A percentile compares a stretch with the other conserved stretches of the same genome.
Evolutionary conservation across 2,113 vertebrate genomes (phyloP).

Genomic region (Coreoperca whiteheadi): DNA sequence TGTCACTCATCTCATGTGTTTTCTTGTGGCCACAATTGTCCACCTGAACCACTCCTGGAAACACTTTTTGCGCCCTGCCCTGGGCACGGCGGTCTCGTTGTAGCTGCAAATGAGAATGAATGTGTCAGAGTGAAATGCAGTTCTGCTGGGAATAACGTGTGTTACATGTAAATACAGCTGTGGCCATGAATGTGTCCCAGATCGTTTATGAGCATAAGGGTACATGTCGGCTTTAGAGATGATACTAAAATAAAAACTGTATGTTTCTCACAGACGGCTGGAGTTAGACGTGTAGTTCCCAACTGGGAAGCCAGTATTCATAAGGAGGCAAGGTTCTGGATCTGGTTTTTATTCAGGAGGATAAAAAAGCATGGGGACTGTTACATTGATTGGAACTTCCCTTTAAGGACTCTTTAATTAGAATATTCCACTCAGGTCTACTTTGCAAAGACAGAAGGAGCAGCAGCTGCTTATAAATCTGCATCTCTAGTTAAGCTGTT

Average conservation of each 20-base stretch:
- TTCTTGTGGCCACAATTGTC: background rate
- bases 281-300: background rate
- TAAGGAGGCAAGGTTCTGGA: background rate
- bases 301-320: background rate
- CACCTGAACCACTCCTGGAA: constrained; percentile 23
- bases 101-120: constrained; percentile 44
- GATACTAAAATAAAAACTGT: background rate
- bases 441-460: background rate
- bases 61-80: background rate
- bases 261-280: background rate
- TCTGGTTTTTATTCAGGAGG: background rate
- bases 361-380: background rate
- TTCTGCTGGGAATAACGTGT: background rate
- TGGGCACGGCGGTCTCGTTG: background rate
- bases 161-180: constrained; percentile 17
- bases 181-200: constrained; percentile 2
- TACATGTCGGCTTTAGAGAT: background rate
- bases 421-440: background rate
- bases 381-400: background rate
- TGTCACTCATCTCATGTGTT: constrained; percentile 1
- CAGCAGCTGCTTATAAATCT: constrained; percentile 10
- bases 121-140: background rate
- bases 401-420: background rate
- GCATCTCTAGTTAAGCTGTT: background rate
- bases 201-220: constrained; percentile 8